These are phyloP conservation scores for Apostichopus californicus DNA, from an alignment of 35 echinoderm and acorn worm species.

Conservation along the genomic window DNA sequence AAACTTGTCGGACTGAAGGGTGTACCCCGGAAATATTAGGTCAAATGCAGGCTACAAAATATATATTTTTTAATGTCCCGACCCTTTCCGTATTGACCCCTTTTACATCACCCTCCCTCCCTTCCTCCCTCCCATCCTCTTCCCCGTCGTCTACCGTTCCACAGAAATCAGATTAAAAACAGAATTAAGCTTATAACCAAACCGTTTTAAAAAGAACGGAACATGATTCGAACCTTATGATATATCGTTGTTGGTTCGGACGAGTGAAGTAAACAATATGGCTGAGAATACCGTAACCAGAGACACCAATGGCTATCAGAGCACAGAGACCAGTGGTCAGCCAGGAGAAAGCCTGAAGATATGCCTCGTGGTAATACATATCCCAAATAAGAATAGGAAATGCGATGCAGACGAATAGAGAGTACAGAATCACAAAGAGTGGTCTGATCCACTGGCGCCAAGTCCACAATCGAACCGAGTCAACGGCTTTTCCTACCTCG, in stretches of 20 bases:
- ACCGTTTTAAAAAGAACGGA: background rate
- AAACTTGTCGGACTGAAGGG: too few species aligned
- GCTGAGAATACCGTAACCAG: constrained; percentile 29
- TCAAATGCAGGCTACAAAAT: too few species aligned
- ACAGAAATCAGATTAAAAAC: too few species aligned
- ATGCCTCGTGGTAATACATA: background rate
- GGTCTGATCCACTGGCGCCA: constrained; percentile 39
- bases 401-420: background rate
- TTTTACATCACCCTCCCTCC: too few species aligned
- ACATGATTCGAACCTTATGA: background rate
- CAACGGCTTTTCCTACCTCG: background rate
- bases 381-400: constrained; percentile 29
- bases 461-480: constrained; percentile 4
- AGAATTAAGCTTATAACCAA: too few species aligned
- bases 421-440: constrained; percentile 19
- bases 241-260: constrained; percentile 48
- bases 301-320: constrained; percentile 46
- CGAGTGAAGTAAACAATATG: constrained; percentile 35
- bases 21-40: too few species aligned
- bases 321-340: constrained; percentile 6
- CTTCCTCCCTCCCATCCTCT: too few species aligned
- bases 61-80: too few species aligned
- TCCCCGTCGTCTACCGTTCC: too few species aligned
- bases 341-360: background rate
- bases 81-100: too few species aligned